Percentiles rank a stretch among this genome's conserved stretches.
Conservation (phyloP, 2,113 vertebrate genomes). For the Columbina picui region DNA sequence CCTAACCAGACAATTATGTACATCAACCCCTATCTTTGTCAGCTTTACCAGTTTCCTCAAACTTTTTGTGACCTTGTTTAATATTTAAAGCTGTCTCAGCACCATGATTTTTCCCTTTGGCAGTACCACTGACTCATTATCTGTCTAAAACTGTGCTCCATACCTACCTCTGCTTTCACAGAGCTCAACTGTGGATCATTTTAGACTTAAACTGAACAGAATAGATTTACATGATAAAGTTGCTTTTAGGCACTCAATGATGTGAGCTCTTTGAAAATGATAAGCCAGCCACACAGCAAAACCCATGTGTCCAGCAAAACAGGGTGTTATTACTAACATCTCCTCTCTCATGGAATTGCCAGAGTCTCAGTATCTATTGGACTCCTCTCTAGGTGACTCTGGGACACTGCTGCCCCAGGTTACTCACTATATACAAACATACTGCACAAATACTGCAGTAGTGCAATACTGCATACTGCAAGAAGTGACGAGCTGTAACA, state of each 20-base stretch:
- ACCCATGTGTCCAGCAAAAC: not conserved
- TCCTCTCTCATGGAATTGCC: not conserved
- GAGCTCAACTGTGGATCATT: not conserved
- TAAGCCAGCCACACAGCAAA: not conserved
- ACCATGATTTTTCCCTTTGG: not conserved
- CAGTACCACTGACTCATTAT: not conserved
- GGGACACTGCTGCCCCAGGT: not conserved
- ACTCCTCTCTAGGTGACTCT: fast-evolving
- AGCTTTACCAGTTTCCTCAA: not conserved
- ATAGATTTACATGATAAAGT: not conserved
- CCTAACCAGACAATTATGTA: not conserved
- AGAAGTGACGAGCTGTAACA: not conserved
- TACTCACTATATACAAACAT: not conserved
- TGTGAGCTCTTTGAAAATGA: not conserved
- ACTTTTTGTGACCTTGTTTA: not conserved
- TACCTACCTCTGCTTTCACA: not conserved
- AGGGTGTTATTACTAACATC: not conserved
- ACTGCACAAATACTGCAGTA: not conserved
- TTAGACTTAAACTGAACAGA: not conserved
- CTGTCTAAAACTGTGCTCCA: not conserved
- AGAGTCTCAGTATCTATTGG: not conserved
- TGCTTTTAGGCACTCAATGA: not conserved
- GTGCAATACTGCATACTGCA: too few relatives aligned
- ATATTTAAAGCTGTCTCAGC: not conserved
- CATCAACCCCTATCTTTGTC: not conserved